Evolutionary conservation across 2,113 vertebrate species (phyloP), one percentile per base, ranked within the genome.

Genomic region (Tachysurus fulvidraco): DNA sequence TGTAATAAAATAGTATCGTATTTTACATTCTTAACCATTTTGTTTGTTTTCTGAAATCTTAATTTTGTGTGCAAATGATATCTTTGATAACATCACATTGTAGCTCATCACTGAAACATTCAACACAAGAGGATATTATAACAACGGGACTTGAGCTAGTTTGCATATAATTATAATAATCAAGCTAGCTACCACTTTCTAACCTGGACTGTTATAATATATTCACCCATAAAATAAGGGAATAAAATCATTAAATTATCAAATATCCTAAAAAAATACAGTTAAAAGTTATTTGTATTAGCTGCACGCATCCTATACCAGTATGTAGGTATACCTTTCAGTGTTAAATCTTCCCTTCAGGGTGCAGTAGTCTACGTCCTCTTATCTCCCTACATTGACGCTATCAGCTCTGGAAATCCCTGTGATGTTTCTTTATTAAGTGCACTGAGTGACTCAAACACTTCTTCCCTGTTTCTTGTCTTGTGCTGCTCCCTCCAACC

Each of bases 391-490:
- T 77, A 54, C 46, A 6, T 52, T 54, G 25, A 77, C 50, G 9
- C 13, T 54, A n/a, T 77, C 46, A 11, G 78, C 54, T 60, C 19
- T 9, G 30, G 19, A 81, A 19, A 60, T 59, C 17, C 74, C 30
- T 3, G n/a, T 12, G 9, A 7, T 25, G 57, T 60, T 81, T 78
- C 50, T 54, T 54, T 81, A 60, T 81, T 60, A 81, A 13, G 78
- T 44, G 9, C 19, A 21, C 28, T 80, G 16, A 36, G 77, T 80
- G 77, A 57, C 77, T 80, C 77, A 80, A 57, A 59, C 77, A 57
- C 8, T 59, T 80, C 25, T 80, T 30, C 78, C 55, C 30, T 59
- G 25, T 60, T 81, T 81, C 30, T 60, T 44, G 57, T 25, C 55
- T 81, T 16, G 2, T 59, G 17, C 14, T 81, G 78, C 55, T 81